Percentiles rank a stretch among this genome's conserved stretches.
Conservation (phyloP, 1,140 invertebrate species). For the Wasmannia auropunctata region DNA sequence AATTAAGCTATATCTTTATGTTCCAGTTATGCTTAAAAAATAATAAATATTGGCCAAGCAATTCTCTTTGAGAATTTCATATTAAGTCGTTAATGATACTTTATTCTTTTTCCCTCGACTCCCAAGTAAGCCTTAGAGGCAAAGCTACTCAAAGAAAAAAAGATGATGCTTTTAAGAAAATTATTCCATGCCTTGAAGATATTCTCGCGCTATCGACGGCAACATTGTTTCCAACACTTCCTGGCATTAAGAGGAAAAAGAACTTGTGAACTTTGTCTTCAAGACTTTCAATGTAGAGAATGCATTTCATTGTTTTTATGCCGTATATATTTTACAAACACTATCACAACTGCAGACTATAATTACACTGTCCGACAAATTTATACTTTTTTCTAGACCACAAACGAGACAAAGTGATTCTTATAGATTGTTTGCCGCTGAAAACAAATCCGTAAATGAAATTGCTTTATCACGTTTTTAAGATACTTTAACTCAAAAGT, state of each 20-base stretch:
- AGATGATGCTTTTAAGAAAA: constrained; percentile 51
- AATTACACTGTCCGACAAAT: too few species aligned
- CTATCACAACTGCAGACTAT: neutral
- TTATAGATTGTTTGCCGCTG: too few species aligned
- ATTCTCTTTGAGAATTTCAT: constrained; percentile 23
- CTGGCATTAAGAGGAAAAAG: neutral
- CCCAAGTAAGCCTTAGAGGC: constrained; percentile 1
- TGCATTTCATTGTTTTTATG: neutral
- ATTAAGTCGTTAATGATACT: constrained; percentile 40
- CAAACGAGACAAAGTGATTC: too few species aligned
- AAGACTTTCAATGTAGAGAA: constrained; percentile 11
- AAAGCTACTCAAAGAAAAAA: neutral
- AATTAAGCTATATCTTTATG: neutral
- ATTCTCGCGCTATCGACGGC: constrained; percentile 31
- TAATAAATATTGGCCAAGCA: constrained; percentile 26
- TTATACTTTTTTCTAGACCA: too few species aligned
- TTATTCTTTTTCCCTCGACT: constrained; percentile 3
- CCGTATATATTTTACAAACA: neutral
- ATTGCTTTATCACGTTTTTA: too few species aligned
- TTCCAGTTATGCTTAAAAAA: neutral
- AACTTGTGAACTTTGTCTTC: constrained; percentile 22
- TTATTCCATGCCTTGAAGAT: constrained; percentile 47
- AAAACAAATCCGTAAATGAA: too few species aligned
- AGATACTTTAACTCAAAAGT: too few species aligned
- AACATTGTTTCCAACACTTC: constrained; percentile 13